Base-by-base conservation (phyloP, 2,888 invertebrate species). In the Cremastobaeus sp. region DNA sequence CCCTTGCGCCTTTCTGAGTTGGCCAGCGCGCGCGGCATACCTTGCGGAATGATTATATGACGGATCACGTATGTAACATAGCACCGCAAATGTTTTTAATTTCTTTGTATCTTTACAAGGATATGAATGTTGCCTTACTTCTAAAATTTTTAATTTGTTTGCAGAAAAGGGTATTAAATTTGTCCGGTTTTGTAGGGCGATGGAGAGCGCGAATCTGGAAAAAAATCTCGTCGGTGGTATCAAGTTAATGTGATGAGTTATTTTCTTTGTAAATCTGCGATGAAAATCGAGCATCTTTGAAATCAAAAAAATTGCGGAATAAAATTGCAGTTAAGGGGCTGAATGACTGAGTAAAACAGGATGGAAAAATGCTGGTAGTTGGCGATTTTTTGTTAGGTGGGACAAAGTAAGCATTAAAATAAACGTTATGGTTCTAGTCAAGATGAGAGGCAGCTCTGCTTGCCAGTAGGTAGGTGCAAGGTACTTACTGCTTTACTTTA, bases 331-430 rank as follows among this genome's bases (percentile, higher is more conserved):
- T 66, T 60, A 66, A 74, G 55, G 47, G 50, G 48, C 57, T 48
- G 54, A 65, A 74, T 54, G 52, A 39, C 39, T 35, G 45, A 30
- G 55, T 54, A 71, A 20, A 69, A 41, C 39, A 21, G 15, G 15
- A 65, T 47, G 32, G 52, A 54, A 43, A 21, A 64, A 41, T 59
- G 39, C 55, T 47, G 14, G 50, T 48, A 35, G 76, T 71, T 47
- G 45, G 59, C 21, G 71, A 48, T 76, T 77, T 79, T 78, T 79
- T 78, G 77, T 81, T 77, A 74, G 72, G 52, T 74, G 72, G 69
- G 66, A 76, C 74, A 79, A 80, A 79, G 76, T 74, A 76, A 80
- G 79, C 76, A 77, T 78, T 76, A 80, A 82, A 81, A 80, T 81
- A 81, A 82, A 80, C 80, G 80, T 77, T 78, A 77, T 76, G 78